Evolutionary conservation across 2,888 invertebrate genomes (phyloP).

Genomic region (Himalopsyche anomala): DNA sequence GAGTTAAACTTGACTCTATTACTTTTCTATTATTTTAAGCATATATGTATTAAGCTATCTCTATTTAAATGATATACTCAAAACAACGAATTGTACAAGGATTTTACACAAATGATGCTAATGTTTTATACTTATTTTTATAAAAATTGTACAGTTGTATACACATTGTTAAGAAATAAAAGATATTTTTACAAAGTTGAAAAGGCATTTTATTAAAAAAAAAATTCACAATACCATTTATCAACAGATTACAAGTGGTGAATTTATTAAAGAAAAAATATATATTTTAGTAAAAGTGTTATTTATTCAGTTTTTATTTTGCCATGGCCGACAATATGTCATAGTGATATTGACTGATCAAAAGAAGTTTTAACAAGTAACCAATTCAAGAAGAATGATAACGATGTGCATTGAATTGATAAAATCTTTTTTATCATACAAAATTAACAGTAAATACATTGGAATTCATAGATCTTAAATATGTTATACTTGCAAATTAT

Average conservation of each 20-base stretch:
- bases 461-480: no score
- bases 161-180: constrained; percentile 62
- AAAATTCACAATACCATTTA: constrained; percentile 9
- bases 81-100: constrained; percentile 39
- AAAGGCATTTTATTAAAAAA: constrained; percentile 55
- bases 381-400: no score
- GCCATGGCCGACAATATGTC: constrained; percentile 58
- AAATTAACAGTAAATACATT: no score
- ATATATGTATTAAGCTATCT: constrained; percentile 19
- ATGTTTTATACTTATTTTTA: constrained; percentile 40
- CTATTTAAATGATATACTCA: constrained; percentile 31
- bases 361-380: no score
- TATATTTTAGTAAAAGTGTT: constrained; percentile 27
- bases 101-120: constrained; percentile 37
- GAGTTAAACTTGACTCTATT: background rate
- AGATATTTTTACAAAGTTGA: constrained; percentile 63
- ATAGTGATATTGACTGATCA: background rate
- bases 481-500: background rate
- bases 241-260: constrained; percentile 15
- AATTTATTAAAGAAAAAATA: constrained; percentile 32
- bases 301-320: constrained; percentile 32
- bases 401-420: no score
- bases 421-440: no score
- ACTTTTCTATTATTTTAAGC: constrained; percentile 13
- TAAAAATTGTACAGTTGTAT: constrained; percentile 54